Evolutionary conservation across 2,888 invertebrate genomes (phyloP).

Genomic region (Leistus spinibarbis): DNA sequence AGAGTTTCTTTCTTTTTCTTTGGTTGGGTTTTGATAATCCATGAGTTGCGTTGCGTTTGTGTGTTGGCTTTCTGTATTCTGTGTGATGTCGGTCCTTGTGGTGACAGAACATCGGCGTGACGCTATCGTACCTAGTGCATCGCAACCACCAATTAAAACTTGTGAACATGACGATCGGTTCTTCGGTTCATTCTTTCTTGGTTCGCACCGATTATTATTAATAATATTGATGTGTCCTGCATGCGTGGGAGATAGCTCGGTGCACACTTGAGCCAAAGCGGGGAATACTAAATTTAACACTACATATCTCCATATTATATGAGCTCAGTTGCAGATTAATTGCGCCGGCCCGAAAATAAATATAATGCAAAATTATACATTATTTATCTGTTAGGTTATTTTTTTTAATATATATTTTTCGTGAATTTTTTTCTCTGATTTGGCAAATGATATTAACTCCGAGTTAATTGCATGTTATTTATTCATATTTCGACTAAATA

Average conservation of each 20-base stretch:
- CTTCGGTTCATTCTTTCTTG: not conserved
- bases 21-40: constrained; percentile 9
- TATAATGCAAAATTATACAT: too few species aligned
- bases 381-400: too few species aligned
- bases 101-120: constrained; percentile 13
- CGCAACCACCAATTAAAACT: constrained; percentile 45
- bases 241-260: constrained; percentile 12
- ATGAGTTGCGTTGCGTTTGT: not conserved
- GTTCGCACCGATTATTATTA: not conserved
- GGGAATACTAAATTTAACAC: not conserved
- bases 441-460: too few species aligned
- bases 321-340: too few species aligned
- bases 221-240: not conserved
- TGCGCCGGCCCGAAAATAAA: too few species aligned
- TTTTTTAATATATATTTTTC: too few species aligned
- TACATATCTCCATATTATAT: too few species aligned
- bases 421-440: too few species aligned
- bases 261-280: constrained; percentile 3
- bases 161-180: constrained; percentile 40
- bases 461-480: too few species aligned
- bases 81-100: not conserved
- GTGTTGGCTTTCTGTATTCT: too few species aligned
- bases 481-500: too few species aligned
- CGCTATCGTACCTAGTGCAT: constrained; percentile 36
- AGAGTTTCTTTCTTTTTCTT: not conserved